These are phyloP conservation scores for Trematocara nigrifrons DNA, from an alignment of 2,113 vertebrate species.

Conservation along the genomic window DNA sequence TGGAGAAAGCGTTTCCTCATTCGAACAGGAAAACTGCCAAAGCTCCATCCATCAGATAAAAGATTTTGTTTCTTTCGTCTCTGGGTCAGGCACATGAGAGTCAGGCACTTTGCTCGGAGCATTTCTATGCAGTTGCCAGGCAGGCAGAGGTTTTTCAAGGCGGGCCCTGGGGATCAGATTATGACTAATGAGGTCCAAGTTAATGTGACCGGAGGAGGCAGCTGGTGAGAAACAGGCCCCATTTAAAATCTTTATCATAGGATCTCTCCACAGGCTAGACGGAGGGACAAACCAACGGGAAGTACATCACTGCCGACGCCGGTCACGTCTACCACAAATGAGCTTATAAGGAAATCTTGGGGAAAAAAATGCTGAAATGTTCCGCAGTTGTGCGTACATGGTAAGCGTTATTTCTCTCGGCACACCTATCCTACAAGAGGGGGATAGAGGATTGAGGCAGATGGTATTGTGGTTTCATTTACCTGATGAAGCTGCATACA, in stretches of 20 bases:
- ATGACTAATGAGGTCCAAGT: slow-evolving; percentile 69
- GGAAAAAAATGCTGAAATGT: background rate
- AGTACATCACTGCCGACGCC: slow-evolving; percentile 38
- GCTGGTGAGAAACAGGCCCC: slow-evolving; percentile 44
- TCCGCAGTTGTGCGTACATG: background rate
- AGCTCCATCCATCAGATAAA: slow-evolving; percentile 66
- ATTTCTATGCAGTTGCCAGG: slow-evolving; percentile 43
- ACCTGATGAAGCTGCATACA: slow-evolving; percentile 12
- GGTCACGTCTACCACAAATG: slow-evolving; percentile 40
- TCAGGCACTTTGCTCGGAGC: slow-evolving; percentile 4
- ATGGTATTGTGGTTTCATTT: slow-evolving; percentile 35
- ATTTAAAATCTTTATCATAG: slow-evolving; percentile 60
- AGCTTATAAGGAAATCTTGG: slow-evolving; percentile 49
- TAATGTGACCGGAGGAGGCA: slow-evolving; percentile 67
- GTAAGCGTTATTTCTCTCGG: background rate
- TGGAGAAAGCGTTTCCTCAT: slow-evolving; percentile 2
- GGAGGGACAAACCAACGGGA: slow-evolving; percentile 65
- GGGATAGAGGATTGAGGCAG: background rate
- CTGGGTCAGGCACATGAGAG: slow-evolving; percentile 24
- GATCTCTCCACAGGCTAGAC: slow-evolving; percentile 55
- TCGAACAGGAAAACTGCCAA: slow-evolving; percentile 35
- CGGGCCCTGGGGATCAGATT: slow-evolving; percentile 66
- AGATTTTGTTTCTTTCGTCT: slow-evolving; percentile 14
- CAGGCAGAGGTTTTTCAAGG: slow-evolving; percentile 56
- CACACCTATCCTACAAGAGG: background rate